phyloP scores from a whole-genome alignment of 2,797 vertebrate genomes.

The Sebastes matsubarae region DNA sequence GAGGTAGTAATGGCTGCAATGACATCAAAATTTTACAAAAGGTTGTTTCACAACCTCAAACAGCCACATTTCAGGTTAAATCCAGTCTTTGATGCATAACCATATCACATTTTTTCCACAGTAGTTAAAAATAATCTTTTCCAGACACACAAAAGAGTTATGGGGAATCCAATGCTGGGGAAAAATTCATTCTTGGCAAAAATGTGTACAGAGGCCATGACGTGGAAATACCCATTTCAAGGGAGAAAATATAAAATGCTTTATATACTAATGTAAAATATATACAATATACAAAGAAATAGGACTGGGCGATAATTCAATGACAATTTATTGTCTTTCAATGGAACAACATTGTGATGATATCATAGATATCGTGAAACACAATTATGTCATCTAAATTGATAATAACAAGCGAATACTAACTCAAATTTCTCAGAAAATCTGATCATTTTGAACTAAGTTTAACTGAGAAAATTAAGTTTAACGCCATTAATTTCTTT shows the following conservation, averaged over 20 bases:
- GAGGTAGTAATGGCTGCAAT: background rate
- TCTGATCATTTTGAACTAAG: too few species aligned
- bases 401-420: too few species aligned
- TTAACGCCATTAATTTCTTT: too few species aligned
- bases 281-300: too few species aligned
- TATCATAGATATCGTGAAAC: too few species aligned
- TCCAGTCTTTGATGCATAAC: background rate
- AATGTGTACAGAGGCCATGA: background rate
- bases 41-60: background rate
- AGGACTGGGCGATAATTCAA: too few species aligned
- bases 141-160: background rate
- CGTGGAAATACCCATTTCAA: fast-evolving
- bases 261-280: background rate
- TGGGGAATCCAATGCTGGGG: background rate
- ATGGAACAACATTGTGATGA: fast-evolving
- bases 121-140: background rate
- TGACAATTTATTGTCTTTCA: too few species aligned
- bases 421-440: too few species aligned
- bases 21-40: background rate
- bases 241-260: background rate
- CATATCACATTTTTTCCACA: background rate
- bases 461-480: too few species aligned
- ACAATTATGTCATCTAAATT: too few species aligned
- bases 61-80: background rate
- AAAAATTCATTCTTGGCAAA: background rate